These are phyloP conservation scores for Tangara arthus DNA, from an alignment of 2,797 vertebrate species.

Conservation along the genomic window DNA sequence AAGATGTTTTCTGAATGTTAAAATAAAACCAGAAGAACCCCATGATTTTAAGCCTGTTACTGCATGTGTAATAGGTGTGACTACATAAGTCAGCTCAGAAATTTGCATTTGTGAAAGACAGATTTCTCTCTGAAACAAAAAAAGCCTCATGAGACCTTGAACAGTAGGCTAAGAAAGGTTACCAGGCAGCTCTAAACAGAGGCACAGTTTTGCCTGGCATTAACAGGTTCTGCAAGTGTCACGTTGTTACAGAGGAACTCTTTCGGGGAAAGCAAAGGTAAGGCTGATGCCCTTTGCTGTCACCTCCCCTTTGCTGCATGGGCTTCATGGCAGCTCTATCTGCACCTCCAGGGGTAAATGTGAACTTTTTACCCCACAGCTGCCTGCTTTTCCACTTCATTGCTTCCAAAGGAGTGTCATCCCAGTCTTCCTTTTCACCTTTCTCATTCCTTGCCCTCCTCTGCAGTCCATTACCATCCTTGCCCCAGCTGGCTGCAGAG, in stretches of 20 bases:
- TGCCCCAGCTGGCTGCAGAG: no score
- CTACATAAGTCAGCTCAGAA: background rate
- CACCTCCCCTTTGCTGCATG: background rate
- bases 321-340: background rate
- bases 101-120: background rate
- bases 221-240: accelerated
- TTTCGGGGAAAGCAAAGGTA: background rate
- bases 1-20: background rate
- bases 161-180: background rate
- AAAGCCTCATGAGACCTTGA: background rate
- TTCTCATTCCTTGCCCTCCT: background rate
- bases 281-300: background rate
- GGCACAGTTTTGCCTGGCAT: background rate
- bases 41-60: background rate
- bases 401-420: background rate
- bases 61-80: background rate
- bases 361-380: background rate
- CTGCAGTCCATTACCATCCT: background rate
- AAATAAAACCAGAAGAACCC: background rate
- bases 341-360: background rate
- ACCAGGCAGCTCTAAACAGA: background rate
- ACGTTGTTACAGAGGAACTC: accelerated
- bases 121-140: background rate
- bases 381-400: background rate
- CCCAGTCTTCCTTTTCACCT: background rate